Base-by-base conservation (phyloP, 2,113 vertebrate genomes). In the Seriola dumerili region DNA sequence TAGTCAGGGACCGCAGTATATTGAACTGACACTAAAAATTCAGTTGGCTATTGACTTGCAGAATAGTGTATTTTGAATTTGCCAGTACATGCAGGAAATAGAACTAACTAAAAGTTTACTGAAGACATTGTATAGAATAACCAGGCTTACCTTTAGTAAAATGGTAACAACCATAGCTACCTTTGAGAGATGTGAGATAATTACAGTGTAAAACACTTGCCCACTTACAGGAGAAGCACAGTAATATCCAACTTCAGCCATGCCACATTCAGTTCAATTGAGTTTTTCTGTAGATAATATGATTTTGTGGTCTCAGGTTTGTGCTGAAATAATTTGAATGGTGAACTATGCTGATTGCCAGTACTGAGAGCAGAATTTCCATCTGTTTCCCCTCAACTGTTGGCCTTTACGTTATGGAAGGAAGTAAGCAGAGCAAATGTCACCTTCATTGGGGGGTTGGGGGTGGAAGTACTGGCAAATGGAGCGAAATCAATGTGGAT, bases 351-450 rank as follows among this genome's bases (percentile, higher is more conserved):
- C 36, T 46, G 54, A 57, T 54, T 3, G 12, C 87, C 36, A 46
- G 44, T 55, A 46, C 62, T 32, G 55, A 74, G 36, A 79, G 32
- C 42, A 10, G 16, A 73, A 25, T 73, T 23, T 72, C 55, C 68
- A 70, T 81, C 77, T 55, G 67, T 52, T 72, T 40, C 75, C 42
- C 29, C 44, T 73, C 76, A 58, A 59, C 59, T 54, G 19, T 65
- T 87, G 85, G 66, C 83, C 87, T 91, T 92, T 76, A 67, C 44
- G 5, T 34, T 46, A 61, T 67, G 52, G 36, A 62, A 29, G 36
- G 62, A 83, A 72, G 71, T 83, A 69, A 86, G 62, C 66, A 72
- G 78, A 90, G 77, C 63, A 87, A 90, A 93, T 87, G 88, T 86
- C 73, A 85, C 82, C 76, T 87, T 80, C 84, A 64, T 29, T 19